A percentile compares a stretch with the other conserved stretches of the same genome.
Evolutionary conservation across 2,113 vertebrate genomes (phyloP).

Genomic region (Platichthys stellatus): DNA sequence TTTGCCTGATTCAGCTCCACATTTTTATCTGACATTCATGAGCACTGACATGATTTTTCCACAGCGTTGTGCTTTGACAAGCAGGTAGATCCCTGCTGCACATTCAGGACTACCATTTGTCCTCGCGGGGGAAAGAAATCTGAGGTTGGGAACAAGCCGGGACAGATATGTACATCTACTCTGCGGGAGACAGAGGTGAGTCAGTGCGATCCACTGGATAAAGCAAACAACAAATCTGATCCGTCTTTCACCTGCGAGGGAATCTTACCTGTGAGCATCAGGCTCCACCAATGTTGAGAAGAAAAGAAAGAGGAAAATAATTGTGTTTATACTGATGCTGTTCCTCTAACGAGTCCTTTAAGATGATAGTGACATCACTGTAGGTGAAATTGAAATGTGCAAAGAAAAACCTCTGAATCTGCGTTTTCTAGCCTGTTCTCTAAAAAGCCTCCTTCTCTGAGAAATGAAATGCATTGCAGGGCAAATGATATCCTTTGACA

Average conservation of each 20-base stretch:
- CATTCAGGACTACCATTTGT: slow-evolving; percentile 55
- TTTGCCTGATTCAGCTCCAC: slow-evolving; percentile 42
- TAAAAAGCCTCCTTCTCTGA: slow-evolving; percentile 37
- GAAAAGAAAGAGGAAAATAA: too few relatives aligned
- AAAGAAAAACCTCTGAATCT: slow-evolving; percentile 36
- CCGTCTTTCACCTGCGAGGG: slow-evolving; percentile 42
- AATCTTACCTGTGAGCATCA: background rate
- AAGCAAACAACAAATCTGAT: slow-evolving; percentile 24
- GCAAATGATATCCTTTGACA: slow-evolving; percentile 64
- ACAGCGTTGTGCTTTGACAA: slow-evolving; percentile 67
- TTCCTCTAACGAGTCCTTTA: background rate
- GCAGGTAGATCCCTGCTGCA: slow-evolving; percentile 47
- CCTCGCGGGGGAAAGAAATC: slow-evolving; percentile 34
- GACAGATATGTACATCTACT: slow-evolving; percentile 61
- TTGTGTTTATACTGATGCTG: background rate
- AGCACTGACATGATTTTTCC: slow-evolving; percentile 70
- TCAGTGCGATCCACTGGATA: slow-evolving; percentile 24
- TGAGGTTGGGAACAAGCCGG: slow-evolving; percentile 68
- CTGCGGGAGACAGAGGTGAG: slow-evolving; percentile 40
- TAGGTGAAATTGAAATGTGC: slow-evolving; percentile 9
- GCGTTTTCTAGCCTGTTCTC: slow-evolving; percentile 14
- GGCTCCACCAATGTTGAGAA: background rate
- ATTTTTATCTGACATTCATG: slow-evolving; percentile 62
- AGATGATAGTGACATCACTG: slow-evolving; percentile 12
- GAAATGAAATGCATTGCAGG: slow-evolving; percentile 34